These are phyloP conservation scores for Chanos chanos DNA, from an alignment of 2,797 vertebrate species.

Conservation along the genomic window DNA sequence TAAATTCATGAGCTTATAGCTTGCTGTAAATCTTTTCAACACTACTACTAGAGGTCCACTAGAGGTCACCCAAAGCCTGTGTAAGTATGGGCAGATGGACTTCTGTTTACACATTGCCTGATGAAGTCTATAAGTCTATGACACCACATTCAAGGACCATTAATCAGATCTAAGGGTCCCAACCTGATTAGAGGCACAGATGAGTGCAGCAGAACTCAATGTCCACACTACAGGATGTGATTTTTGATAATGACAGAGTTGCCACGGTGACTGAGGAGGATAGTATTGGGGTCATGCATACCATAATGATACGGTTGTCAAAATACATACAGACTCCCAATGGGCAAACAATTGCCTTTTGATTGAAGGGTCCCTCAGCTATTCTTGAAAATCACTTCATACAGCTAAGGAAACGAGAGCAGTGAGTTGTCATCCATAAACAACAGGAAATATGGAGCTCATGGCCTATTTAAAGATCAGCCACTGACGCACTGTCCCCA, in stretches of 20 bases:
- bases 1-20: no score
- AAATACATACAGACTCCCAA: not conserved
- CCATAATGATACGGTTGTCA: not conserved
- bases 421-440: slow-evolving; percentile 15
- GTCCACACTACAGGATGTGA: slow-evolving; percentile 1
- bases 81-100: no score
- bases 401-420: slow-evolving; percentile 4
- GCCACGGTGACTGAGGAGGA: slow-evolving; percentile 6
- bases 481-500: slow-evolving; percentile 10
- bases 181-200: slow-evolving; percentile 11
- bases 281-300: slow-evolving; percentile 13
- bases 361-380: slow-evolving; percentile 19
- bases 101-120: no score
- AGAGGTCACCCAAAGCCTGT: no score
- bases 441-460: slow-evolving; percentile 20
- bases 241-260: slow-evolving; percentile 3
- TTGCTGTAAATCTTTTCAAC: no score
- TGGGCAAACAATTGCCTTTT: slow-evolving; percentile 18
- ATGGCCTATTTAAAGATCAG: slow-evolving; percentile 40
- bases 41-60: no score
- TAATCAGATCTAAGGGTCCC: not conserved
- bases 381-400: slow-evolving; percentile 10
- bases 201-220: slow-evolving; percentile 7
- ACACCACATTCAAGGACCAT: slow-evolving; percentile 10
- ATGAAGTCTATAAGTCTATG: not conserved